Evolutionary conservation across 2,888 invertebrate species (phyloP).

Genomic region (Noctua comes): DNA sequence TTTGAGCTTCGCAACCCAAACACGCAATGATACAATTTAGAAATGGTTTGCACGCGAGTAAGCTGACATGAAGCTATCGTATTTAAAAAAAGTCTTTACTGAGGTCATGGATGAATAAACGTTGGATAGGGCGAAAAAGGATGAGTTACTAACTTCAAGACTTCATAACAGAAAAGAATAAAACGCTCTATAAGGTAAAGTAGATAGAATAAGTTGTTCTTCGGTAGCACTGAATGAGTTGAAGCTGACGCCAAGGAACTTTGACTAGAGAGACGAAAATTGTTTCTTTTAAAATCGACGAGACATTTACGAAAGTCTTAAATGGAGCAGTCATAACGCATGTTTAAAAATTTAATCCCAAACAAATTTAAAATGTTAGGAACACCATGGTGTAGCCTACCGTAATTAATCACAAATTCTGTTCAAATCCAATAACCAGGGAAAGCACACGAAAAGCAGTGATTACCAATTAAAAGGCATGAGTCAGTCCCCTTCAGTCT

Average conservation of each 20-base stretch:
- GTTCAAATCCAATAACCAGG: slow-evolving; percentile 12
- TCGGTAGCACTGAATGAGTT: background rate
- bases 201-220: background rate
- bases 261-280: background rate
- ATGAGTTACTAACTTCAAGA: background rate
- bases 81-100: slow-evolving; percentile 13
- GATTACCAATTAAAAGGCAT: slow-evolving; percentile 64
- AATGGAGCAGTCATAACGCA: background rate
- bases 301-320: background rate
- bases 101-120: slow-evolving; percentile 7
- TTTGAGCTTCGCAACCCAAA: slow-evolving; percentile 34
- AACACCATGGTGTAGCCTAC: background rate
- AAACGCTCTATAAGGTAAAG: background rate
- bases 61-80: slow-evolving; percentile 23
- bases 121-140: background rate
- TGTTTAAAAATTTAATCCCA: background rate
- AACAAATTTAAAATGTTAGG: background rate
- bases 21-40: slow-evolving; percentile 49
- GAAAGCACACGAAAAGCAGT: slow-evolving; percentile 42
- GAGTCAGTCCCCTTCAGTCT: slow-evolving; percentile 56
- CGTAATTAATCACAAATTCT: slow-evolving; percentile 24
- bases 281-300: background rate
- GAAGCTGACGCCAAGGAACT: background rate
- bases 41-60: slow-evolving; percentile 47
- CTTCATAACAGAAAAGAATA: background rate